These are phyloP conservation scores for Orchesella cincta DNA, from an alignment of 1,140 invertebrate genomes.

Conservation along the genomic window DNA sequence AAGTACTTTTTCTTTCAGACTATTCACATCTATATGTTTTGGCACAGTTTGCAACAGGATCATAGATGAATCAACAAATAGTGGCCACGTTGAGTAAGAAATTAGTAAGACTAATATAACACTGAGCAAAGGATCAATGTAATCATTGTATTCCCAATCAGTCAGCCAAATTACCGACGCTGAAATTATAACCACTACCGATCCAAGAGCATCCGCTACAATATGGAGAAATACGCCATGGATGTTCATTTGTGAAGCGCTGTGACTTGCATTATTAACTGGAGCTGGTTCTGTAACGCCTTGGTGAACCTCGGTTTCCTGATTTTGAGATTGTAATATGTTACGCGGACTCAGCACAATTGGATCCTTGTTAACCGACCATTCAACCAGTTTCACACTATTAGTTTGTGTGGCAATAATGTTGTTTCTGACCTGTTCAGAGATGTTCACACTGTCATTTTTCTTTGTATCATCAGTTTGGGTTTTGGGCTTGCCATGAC, in stretches of 20 bases:
- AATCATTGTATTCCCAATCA: slow-evolving; percentile 73
- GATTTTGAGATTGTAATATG: too few species aligned
- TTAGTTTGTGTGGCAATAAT: too few species aligned
- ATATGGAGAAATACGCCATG: neutral
- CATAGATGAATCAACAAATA: slow-evolving; percentile 80
- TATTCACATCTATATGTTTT: slow-evolving; percentile 75
- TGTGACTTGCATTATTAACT: too few species aligned
- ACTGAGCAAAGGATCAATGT: slow-evolving; percentile 92
- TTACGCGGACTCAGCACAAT: too few species aligned
- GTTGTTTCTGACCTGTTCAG: too few species aligned
- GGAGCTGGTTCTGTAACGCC: too few species aligned
- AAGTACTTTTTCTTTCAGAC: slow-evolving; percentile 49
- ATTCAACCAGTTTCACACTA: too few species aligned
- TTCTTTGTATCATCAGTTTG: too few species aligned
- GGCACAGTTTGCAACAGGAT: slow-evolving; percentile 90
- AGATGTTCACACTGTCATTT: too few species aligned
- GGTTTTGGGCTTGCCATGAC: too few species aligned
- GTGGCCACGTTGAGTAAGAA: slow-evolving; percentile 78
- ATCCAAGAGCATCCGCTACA: slow-evolving; percentile 87
- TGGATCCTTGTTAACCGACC: too few species aligned
- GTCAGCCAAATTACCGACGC: slow-evolving; percentile 88
- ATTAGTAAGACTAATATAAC: slow-evolving; percentile 79
- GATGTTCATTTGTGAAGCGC: neutral
- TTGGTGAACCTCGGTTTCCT: too few species aligned
- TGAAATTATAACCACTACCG: slow-evolving; percentile 93